Evolutionary conservation across 2,888 invertebrate species (phyloP), one percentile per base, ranked within the genome.

Genomic region (Catocala nupta): DNA sequence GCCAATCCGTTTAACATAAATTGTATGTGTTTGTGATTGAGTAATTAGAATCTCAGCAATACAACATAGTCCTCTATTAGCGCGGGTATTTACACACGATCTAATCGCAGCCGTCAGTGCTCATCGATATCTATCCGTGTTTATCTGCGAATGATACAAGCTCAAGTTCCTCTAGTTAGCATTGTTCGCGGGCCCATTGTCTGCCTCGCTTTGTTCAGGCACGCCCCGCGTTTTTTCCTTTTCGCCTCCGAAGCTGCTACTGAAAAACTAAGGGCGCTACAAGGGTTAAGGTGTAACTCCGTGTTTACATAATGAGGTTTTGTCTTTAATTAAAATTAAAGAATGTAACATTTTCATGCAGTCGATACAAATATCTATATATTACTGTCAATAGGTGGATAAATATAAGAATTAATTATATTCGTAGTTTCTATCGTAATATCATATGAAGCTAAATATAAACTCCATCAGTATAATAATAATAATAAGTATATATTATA

Each of bases 121-220:
- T 68, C 78, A 75, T 83, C 83, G 83, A 84, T 85, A 81, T 78
- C 76, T 81, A 81, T 73, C 75, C 82, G 83, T 86, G 87, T 90
- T 87, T 90, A 91, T 91, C 91, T 89, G 84, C 86, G 84, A 90
- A 87, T 91, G 91, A 90, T 91, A 90, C 90, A 89, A 86, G 88
- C 87, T 82, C 63, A 76, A 78, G 79, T 83, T 83, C 82, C 84
- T 89, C 89, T 90, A 91, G 91, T 90, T 90, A 89, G 89, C 89
- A 92, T 93, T 93, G 93, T 94, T 91, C 90, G 83, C 80, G 84
- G 83, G 77, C 77, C 90, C 85, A 93, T 92, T 92, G 92, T 93
- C 82, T 79, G 71, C 81, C 73, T 68, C 82, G 88, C 91, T 90
- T 94, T 93, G 93, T 93, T 89, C 87, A 77, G 88, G 88, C 92